Percentiles rank a stretch among this genome's conserved stretches.
These are phyloP conservation scores for Chymomyza amoena DNA, from an alignment of 2,888 invertebrate species.

Conservation along the genomic window DNA sequence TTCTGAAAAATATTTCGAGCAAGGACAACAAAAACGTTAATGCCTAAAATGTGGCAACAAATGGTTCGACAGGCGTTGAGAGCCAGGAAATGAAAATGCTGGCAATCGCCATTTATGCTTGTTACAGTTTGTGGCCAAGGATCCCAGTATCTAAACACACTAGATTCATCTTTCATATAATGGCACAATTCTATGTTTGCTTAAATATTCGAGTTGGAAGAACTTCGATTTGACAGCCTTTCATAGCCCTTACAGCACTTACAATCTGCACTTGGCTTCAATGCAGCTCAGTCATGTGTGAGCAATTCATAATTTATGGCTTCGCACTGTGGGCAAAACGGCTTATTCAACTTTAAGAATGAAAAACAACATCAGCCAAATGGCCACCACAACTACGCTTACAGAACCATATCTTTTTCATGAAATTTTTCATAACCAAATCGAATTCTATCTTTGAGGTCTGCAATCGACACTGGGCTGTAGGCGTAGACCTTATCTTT, in stretches of 20 bases:
- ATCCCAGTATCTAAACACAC: conserved; percentile 18
- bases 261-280: neutral
- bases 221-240: conserved; percentile 47
- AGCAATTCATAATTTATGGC: conserved; percentile 36
- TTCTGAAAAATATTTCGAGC: neutral
- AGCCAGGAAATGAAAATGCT: conserved; percentile 1
- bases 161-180: conserved; percentile 41
- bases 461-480: too few relatives aligned
- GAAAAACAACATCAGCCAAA: too few relatives aligned
- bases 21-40: conserved; percentile 29
- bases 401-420: too few relatives aligned
- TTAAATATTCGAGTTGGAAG: conserved; percentile 44
- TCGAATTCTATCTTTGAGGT: too few relatives aligned
- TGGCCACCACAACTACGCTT: too few relatives aligned
- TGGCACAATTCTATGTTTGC: conserved; percentile 21
- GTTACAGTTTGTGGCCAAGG: conserved; percentile 37
- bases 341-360: too few relatives aligned
- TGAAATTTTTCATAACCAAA: too few relatives aligned
- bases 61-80: conserved; percentile 31
- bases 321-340: too few relatives aligned
- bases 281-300: conserved; percentile 32
- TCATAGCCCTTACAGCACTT: conserved; percentile 19
- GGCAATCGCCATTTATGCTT: conserved; percentile 3
- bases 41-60: conserved; percentile 49
- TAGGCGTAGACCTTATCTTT: too few relatives aligned